Conservation (phyloP, 2,113 vertebrate genomes). For the Camelus dromedarius region DNA sequence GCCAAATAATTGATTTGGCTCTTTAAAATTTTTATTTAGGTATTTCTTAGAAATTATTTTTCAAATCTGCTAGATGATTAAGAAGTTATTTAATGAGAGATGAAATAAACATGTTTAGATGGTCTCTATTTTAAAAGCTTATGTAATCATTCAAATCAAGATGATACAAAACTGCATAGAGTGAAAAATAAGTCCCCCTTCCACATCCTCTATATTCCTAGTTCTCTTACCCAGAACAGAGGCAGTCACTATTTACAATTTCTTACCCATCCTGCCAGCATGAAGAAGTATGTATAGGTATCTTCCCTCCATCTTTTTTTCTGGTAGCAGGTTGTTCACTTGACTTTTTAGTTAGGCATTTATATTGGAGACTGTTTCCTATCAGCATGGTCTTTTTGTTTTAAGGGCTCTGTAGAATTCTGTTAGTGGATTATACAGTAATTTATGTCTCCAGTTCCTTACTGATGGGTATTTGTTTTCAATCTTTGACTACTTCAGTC, state of each 20-base stretch:
- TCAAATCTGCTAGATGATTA: not conserved
- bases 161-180: not conserved
- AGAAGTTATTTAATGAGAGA: too few species aligned
- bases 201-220: not conserved
- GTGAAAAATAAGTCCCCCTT: conserved; percentile 7
- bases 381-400: not conserved
- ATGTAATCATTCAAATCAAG: conserved; percentile 18
- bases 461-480: conserved; percentile 4
- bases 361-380: conserved; percentile 18
- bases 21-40: conserved; percentile 11
- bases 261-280: not conserved
- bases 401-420: conserved; percentile 13
- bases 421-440: not conserved
- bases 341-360: not conserved
- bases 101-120: not conserved
- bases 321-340: not conserved
- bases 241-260: not conserved
- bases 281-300: not conserved
- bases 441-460: not conserved
- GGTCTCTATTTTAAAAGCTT: not conserved
- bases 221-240: not conserved
- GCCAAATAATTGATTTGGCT: conserved; percentile 42
- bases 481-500: not conserved
- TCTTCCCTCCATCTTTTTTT: not conserved
- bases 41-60: not conserved